phyloP scores from a whole-genome alignment of 2,888 invertebrate species.

The Agrypnus murinus region DNA sequence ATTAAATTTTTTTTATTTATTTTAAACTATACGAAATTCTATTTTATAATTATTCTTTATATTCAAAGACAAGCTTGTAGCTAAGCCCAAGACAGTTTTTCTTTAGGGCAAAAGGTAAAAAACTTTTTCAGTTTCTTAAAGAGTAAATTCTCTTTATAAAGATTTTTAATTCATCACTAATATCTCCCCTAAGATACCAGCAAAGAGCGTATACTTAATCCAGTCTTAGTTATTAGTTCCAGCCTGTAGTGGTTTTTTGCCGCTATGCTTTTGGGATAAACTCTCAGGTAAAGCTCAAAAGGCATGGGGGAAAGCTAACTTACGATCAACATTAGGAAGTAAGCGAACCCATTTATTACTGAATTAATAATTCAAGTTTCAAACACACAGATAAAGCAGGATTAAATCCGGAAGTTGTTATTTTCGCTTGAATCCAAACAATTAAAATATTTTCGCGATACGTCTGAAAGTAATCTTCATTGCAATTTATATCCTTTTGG shows the following conservation, averaged over 20 bases:
- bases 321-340: slow-evolving; percentile 31
- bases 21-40: too few species aligned
- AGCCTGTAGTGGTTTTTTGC: slow-evolving; percentile 14
- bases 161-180: background rate
- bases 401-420: slow-evolving; percentile 40
- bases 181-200: background rate
- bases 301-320: background rate
- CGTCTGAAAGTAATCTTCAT: slow-evolving; percentile 1
- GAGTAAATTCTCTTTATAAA: slow-evolving; percentile 8
- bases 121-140: background rate
- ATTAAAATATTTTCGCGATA: slow-evolving; percentile 21
- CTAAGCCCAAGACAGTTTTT: too few species aligned
- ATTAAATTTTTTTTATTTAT: too few species aligned
- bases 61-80: background rate
- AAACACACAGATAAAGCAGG: slow-evolving; percentile 35
- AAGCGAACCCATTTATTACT: slow-evolving; percentile 44
- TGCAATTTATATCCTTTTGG: background rate
- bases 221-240: slow-evolving; percentile 28
- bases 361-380: slow-evolving; percentile 49
- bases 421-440: slow-evolving; percentile 27
- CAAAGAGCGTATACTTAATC: slow-evolving; percentile 24
- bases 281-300: slow-evolving; percentile 14
- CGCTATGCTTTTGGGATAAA: slow-evolving; percentile 1
- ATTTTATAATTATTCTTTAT: too few species aligned
- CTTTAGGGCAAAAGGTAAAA: too few species aligned